Percentiles rank a stretch among this genome's conserved stretches.
phyloP scores from a whole-genome alignment of 2,888 invertebrate genomes.

The Alentia gelatinosa region DNA sequence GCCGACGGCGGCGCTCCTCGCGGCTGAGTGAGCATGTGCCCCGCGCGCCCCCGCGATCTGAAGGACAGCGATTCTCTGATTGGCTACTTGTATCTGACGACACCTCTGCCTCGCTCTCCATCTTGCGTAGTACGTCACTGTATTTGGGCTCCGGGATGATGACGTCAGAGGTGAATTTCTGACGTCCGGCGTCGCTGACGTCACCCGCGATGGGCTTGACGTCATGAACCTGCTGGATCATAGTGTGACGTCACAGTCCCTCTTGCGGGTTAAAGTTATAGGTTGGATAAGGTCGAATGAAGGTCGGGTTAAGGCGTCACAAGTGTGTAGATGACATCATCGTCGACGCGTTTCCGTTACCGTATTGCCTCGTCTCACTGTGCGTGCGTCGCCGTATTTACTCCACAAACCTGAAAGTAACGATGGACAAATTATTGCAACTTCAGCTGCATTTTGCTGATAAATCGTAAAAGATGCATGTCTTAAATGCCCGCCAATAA shows the following conservation, averaged over 20 bases:
- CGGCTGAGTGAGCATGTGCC: neutral
- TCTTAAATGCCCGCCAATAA: no score
- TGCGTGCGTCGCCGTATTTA: no score
- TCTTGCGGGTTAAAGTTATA: no score
- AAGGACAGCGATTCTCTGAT: conserved; percentile 44
- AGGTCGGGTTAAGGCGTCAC: neutral
- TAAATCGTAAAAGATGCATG: no score
- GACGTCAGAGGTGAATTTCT: neutral
- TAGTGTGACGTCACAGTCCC: neutral
- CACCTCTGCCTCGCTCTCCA: conserved; percentile 23
- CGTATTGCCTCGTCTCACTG: no score
- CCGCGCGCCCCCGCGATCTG: neutral
- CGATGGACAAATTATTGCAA: no score
- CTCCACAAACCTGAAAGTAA: no score
- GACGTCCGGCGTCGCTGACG: neutral
- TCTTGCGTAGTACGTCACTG: neutral
- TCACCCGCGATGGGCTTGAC: neutral
- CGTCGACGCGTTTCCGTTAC: no score
- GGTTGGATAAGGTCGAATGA: neutral
- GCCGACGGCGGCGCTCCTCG: conserved; percentile 89
- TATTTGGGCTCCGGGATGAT: neutral
- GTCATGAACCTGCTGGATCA: conserved; percentile 27
- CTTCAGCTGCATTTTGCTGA: no score
- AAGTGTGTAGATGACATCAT: neutral
- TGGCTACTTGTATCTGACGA: conserved; percentile 45